Conservation (phyloP, 2,113 vertebrate genomes). For the Glareola pratincola region DNA sequence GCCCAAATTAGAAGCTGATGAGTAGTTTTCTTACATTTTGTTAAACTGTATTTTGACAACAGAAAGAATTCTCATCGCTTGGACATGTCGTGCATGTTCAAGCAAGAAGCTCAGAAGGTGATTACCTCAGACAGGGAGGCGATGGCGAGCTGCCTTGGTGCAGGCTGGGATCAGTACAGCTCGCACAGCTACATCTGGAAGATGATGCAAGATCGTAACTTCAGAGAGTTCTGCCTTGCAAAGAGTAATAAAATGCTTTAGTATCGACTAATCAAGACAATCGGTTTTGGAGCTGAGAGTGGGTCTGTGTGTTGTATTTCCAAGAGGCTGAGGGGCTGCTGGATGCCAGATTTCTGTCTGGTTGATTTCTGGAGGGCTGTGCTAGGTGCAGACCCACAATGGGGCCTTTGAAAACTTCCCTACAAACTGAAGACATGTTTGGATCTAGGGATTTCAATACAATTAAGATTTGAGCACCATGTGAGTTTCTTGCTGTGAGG, state of each 20-base stretch:
- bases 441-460: not conserved
- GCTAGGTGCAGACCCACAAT: not conserved
- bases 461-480: not conserved
- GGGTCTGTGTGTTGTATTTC: not conserved
- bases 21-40: not conserved
- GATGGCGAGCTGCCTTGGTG: not conserved
- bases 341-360: not conserved
- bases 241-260: not conserved
- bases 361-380: not conserved
- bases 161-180: not conserved
- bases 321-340: not conserved
- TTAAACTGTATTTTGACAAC: not conserved
- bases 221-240: not conserved
- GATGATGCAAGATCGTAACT: not conserved
- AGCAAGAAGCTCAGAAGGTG: not conserved
- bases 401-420: not conserved
- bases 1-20: not conserved
- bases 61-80: not conserved
- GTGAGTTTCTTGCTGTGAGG: not conserved
- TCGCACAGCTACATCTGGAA: not conserved
- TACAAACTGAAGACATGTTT: not conserved
- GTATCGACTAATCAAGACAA: not conserved
- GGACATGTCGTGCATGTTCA: not conserved
- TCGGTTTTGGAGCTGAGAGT: not conserved
- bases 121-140: not conserved